Evolutionary conservation across 2,888 invertebrate genomes (phyloP).

Genomic region (Callyntrura guangdongensis): DNA sequence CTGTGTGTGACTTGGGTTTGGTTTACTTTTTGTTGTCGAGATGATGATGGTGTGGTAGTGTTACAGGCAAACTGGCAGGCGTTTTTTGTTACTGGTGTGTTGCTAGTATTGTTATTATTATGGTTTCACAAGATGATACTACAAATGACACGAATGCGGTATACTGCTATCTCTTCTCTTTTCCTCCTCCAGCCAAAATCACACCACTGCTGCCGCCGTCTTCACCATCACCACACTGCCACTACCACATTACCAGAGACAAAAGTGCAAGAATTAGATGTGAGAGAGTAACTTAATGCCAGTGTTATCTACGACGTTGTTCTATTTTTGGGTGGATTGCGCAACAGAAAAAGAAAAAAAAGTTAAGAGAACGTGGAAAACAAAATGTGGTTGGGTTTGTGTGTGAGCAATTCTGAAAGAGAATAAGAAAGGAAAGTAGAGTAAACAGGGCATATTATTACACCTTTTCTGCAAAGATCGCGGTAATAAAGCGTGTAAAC

Average conservation of each 20-base stretch:
- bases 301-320: constrained; percentile 1
- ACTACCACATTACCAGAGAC: too few relatives aligned
- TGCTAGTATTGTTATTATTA: constrained; percentile 12
- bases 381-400: neutral
- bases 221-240: too few relatives aligned
- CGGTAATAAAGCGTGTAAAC: constrained; percentile 27
- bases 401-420: too few relatives aligned
- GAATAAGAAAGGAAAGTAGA: too few relatives aligned
- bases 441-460: neutral
- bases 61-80: neutral
- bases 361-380: neutral
- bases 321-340: neutral
- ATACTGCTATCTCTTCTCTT: constrained; percentile 9
- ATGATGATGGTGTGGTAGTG: neutral
- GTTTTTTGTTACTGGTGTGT: neutral
- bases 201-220: constrained; percentile 3
- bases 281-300: neutral
- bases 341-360: neutral
- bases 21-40: constrained; percentile 14
- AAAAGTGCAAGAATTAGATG: constrained; percentile 5
- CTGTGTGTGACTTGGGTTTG: constrained; percentile 21
- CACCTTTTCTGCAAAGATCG: neutral
- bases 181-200: constrained; percentile 13
- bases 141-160: constrained; percentile 29
- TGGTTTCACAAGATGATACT: constrained; percentile 43